Evolutionary conservation across 1,140 invertebrate species (phyloP), one percentile per base, ranked within the genome.

Genomic region (Microplitis mediator): DNA sequence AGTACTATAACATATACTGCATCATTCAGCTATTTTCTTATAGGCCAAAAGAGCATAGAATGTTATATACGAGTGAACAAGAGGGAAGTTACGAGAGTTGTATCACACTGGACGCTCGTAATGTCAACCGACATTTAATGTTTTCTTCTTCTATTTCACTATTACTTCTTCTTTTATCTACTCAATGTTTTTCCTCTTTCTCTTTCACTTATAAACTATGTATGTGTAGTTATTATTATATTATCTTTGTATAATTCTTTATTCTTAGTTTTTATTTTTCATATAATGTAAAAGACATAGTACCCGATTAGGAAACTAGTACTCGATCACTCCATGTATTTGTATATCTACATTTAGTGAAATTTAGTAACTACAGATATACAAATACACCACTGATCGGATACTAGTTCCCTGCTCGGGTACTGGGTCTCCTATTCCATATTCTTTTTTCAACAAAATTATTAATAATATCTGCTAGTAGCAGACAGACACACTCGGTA

Each of bases 381-480:
- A 23, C 23, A 1, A 23, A 23, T 23, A 23, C 23, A 23, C 2
- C 1, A 23, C 23, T 23, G 2, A 23, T 23, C 23, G 2, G 23
- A 23, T 23, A 23, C 23, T 23, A 23, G 23, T 23, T 23, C 23
- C 2, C 23, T 23, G 23, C 0, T 23, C 23, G 23, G 23, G 23
- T 23, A 23, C 23, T 23, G 35, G 16, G 31, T 35, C 16, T 16
- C 13, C 4, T 36, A 3, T 35, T 67, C 8, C 6, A n/a, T 32
- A n/a, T n/a, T 34, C 66, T 72, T 72, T 23, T 70, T 56, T 61
- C 70, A 64, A 61, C 65, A 60, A 81, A 80, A 83, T 82, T 79
- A 79, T 78, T 81, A 75, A 80, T 79, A 80, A 82, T 81, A 79
- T 81, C 79, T 74, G 76, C 79, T 56, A 68, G 36, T 72, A 73